A percentile compares a stretch with the other conserved stretches of the same genome.
Evolutionary conservation across 2,797 vertebrate genomes (phyloP).

Genomic region (Propithecus perrieri): DNA sequence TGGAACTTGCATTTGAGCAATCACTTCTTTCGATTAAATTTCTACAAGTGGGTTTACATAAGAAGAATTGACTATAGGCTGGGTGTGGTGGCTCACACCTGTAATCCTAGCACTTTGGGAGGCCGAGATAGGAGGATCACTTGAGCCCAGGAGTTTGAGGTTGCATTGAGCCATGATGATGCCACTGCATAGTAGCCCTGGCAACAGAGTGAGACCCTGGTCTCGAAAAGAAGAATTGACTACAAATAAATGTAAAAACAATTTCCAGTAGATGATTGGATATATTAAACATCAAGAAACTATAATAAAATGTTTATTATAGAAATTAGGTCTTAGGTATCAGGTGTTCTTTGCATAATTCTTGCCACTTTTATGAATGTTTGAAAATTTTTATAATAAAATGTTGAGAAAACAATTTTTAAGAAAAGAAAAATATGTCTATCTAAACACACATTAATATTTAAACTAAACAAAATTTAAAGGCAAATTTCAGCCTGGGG

Average conservation of each 20-base stretch:
- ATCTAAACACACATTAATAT: not conserved
- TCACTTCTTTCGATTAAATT: not conserved
- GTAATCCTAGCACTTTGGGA: not conserved
- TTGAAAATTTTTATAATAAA: not conserved
- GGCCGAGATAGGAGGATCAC: not conserved
- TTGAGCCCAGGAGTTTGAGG: not conserved
- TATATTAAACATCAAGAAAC: not conserved
- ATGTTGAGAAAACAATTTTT: not conserved
- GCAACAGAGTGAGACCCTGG: not conserved
- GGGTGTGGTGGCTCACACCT: not conserved
- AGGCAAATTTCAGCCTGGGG: not conserved
- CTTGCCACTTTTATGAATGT: not conserved
- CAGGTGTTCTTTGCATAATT: not conserved
- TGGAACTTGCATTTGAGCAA: not conserved
- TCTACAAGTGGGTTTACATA: not conserved
- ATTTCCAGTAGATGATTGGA: not conserved
- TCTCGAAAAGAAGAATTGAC: not conserved
- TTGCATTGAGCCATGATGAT: not conserved
- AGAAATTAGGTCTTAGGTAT: not conserved
- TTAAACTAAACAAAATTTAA: constrained; percentile 19
- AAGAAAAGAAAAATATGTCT: not conserved
- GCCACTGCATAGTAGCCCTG: no score
- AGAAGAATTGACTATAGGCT: not conserved
- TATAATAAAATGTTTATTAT: not conserved
- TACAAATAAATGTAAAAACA: not conserved